Conservation (phyloP, 1,140 invertebrate species). For the Sinella curviseta region DNA sequence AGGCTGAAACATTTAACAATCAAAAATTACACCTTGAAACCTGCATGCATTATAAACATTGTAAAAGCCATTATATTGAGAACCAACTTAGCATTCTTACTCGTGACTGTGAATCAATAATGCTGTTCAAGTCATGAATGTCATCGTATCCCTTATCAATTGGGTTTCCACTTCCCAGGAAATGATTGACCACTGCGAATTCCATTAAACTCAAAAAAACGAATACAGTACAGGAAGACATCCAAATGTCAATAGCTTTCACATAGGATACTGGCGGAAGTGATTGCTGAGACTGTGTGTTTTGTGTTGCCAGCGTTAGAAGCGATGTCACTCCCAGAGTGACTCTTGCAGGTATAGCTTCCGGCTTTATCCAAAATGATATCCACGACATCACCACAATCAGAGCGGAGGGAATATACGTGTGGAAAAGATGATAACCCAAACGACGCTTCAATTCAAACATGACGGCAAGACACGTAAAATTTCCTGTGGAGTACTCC, state of each 20-base stretch:
- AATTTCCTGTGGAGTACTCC: constrained; percentile 67
- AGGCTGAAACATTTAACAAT: constrained; percentile 51
- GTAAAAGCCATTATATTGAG: constrained; percentile 27
- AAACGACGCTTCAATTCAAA: constrained; percentile 80
- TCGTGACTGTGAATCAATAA: constrained; percentile 73
- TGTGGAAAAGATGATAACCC: constrained; percentile 85
- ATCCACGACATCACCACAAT: constrained; percentile 68
- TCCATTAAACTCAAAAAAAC: constrained; percentile 86
- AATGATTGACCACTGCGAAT: constrained; percentile 88
- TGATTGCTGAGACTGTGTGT: constrained; percentile 72
- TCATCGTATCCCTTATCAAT: constrained; percentile 86
- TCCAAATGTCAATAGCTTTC: constrained; percentile 62
- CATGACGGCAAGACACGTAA: constrained; percentile 82
- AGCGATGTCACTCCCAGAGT: constrained; percentile 50
- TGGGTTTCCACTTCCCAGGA: constrained; percentile 82
- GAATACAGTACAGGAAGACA: constrained; percentile 59
- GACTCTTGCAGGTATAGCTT: constrained; percentile 52
- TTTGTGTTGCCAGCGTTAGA: constrained; percentile 45
- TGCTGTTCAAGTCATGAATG: constrained; percentile 67
- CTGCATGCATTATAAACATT: too few relatives aligned
- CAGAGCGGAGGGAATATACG: constrained; percentile 81
- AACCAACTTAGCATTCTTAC: constrained; percentile 55
- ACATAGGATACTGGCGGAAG: constrained; percentile 69
- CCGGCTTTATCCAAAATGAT: constrained; percentile 53
- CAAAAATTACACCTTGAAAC: too few relatives aligned